Evolutionary conservation across 2,888 invertebrate genomes (phyloP).

Genomic region (Ectemnius lituratus): DNA sequence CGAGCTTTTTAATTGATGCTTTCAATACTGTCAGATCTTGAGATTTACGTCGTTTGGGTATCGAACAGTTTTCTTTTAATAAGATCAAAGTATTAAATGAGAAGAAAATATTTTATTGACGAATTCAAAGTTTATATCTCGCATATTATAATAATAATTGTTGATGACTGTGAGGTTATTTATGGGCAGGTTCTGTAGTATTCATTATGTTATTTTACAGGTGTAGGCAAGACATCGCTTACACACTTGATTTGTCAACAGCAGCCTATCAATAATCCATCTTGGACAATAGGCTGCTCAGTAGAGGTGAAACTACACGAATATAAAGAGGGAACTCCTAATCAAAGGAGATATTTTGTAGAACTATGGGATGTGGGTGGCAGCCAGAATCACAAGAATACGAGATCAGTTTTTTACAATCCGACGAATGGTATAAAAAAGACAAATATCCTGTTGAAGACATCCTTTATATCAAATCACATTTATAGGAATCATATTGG

Average conservation of each 20-base stretch:
- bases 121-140: too few species aligned
- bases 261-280: constrained; percentile 90
- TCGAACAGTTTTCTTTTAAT: too few species aligned
- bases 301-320: constrained; percentile 97
- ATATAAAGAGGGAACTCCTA: constrained; percentile 95
- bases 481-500: constrained; percentile 89
- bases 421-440: constrained; percentile 88
- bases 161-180: neutral
- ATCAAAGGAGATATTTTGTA: constrained; percentile 93
- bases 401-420: constrained; percentile 96
- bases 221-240: constrained; percentile 97
- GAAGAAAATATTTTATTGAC: too few species aligned
- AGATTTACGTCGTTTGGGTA: too few species aligned
- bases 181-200: neutral
- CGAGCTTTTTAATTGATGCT: neutral
- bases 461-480: constrained; percentile 3
- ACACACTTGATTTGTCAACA: constrained; percentile 94
- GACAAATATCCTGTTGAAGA: neutral
- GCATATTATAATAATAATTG: neutral
- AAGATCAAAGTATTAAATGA: too few species aligned
- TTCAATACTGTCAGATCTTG: too few species aligned
- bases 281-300: constrained; percentile 98
- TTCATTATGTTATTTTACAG: constrained; percentile 78
- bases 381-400: constrained; percentile 93
- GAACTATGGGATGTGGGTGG: constrained; percentile 99